Base-by-base conservation (phyloP, 2,113 vertebrate genomes). In the Pseudopipra pipra region DNA sequence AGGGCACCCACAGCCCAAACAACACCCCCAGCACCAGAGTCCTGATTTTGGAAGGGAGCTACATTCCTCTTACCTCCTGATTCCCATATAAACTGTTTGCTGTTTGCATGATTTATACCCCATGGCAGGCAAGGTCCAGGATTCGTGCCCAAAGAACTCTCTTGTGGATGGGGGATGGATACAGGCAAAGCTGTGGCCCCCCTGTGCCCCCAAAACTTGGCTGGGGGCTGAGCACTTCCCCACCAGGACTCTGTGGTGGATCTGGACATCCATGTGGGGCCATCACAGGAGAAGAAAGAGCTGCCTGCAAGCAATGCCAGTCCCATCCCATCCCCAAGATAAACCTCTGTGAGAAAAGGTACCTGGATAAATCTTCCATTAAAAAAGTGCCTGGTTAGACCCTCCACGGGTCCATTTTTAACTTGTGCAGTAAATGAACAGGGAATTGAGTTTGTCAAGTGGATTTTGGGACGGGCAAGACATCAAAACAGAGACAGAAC, bases 211-310 rank as follows among this genome's bases (percentile, higher is more conserved):
- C 39, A 9, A 22, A 76, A 31, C 39, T 59, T 22, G 43, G 6
- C 47, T 46, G 49, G 22, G 52, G 24, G 6, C 11, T 2, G 7
- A 74, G 54, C 67, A 68, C 15, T 39, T 47, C 66, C 61, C 47
- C 33, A 17, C 24, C 43, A 16, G 0, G 0, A 5, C 54, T 35
- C 43, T 5, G 0, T 19, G 35, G 22, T 41, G 80, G 41, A 39
- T 56, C 51, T 51, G 27, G 13, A 27, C 27, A 51, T 51, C 49
- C 5, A 3, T 4, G 12, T 8, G 28, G 44, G 31, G 44, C 58
- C 14, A 3, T 8, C 65, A 33, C 10, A 37, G 62, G 55, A 80
- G 51, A 31, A 67, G 66, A 31, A 92, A n/a, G 77, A 77, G 35
- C 33, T 62, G 9, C 74, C 66, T 20, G 6, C 17, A 25, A 47